Evolutionary conservation across 1,140 invertebrate species (phyloP).

Genomic region (Orchestia grillus): DNA sequence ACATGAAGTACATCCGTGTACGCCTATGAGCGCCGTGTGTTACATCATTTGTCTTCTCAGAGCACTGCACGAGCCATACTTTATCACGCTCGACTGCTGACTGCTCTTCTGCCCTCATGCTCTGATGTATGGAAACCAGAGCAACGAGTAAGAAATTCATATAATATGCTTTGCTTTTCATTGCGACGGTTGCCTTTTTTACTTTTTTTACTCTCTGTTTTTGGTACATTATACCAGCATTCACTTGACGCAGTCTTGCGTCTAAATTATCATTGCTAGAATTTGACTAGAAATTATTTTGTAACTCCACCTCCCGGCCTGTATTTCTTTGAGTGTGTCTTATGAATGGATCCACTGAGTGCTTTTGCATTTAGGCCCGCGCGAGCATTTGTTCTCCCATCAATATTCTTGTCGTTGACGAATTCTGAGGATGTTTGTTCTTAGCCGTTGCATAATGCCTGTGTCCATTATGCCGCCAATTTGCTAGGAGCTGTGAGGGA

Average conservation of each 20-base stretch:
- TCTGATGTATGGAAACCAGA: neutral
- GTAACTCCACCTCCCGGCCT: no score
- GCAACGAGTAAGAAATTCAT: neutral
- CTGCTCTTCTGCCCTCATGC: neutral
- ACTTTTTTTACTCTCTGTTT: neutral
- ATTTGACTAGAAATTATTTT: no score
- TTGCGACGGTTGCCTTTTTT: no score
- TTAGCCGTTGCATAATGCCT: neutral
- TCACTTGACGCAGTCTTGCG: neutral
- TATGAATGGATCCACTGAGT: neutral
- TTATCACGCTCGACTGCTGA: neutral
- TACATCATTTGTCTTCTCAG: neutral
- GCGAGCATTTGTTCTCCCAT: neutral
- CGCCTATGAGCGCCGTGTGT: neutral
- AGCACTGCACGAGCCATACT: neutral
- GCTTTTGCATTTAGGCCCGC: neutral
- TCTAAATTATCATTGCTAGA: neutral
- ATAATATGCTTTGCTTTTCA: no score
- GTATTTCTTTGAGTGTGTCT: no score
- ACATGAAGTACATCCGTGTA: neutral
- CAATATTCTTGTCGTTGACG: neutral
- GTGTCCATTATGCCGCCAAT: slow-evolving; percentile 25
- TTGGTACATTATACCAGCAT: neutral
- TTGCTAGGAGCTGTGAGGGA: slow-evolving; percentile 17
- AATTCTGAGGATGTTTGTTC: neutral